Base-by-base conservation (phyloP, 1,140 invertebrate genomes). In the Oedothorax gibbosus region DNA sequence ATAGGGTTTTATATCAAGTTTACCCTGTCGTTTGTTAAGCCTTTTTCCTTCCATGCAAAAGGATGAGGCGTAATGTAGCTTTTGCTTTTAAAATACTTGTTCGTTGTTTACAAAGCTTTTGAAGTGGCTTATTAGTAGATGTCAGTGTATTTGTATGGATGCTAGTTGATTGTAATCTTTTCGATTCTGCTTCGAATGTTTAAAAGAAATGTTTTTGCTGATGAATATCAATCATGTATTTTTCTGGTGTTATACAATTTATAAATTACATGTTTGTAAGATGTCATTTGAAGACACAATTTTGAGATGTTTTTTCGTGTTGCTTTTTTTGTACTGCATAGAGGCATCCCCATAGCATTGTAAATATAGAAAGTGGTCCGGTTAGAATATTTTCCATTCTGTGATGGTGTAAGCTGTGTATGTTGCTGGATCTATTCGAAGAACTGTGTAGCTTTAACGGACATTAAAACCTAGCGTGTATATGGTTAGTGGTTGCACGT, bases 61-160 rank as follows among this genome's bases (percentile, higher is more conserved):
- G 35, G 35, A 35, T 35, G 35, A 35, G 35, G 35, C 35, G 5
- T 35, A 10, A 8, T 79, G 57, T 79, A 66, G 68, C 35, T 54
- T 62, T 54, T 79, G 64, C 77, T 79, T 68, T 68, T 75, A 56
- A 14, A 66, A 66, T 79, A 14, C 64, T 50, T 77, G 21, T 66
- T 64, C 54, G 20, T 76, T 84, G 54, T 84, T 84, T 76, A 84
- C 81, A 84, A 84, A 84, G 81, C 81, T 84, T 84, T 84, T 73
- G 66, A 84, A 84, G 81, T 84, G 81, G 81, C 81, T 84, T 57
- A 73, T 68, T 82, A 82, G 80, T 18, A 66, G 57, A 54, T 79
- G 53, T 18, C 35, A 68, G 64, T 82, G 62, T 10, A 75, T 54
- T 56, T 82, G 57, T 64, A 53, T 82, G 81, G 18, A 73, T 82